Conservation (phyloP, 2,888 invertebrate species). For the Alitta virens region DNA sequence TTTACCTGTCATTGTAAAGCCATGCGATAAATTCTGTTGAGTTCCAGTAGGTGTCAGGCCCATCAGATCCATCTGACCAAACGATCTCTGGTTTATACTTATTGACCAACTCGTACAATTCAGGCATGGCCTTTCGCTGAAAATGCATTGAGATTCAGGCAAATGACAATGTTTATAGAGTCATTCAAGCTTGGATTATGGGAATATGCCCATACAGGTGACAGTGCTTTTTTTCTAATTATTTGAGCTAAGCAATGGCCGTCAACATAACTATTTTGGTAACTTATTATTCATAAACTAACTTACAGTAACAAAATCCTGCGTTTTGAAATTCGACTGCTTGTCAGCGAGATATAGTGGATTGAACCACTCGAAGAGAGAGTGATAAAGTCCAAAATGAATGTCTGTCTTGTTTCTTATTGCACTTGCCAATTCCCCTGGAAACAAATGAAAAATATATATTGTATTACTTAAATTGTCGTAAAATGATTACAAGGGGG, state of each 20-base stretch:
- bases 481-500: too few species aligned
- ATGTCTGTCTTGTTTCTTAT: conserved; percentile 61
- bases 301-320: conserved; percentile 29
- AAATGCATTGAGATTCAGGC: too few species aligned
- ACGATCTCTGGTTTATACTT: conserved; percentile 50
- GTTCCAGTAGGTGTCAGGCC: conserved; percentile 58
- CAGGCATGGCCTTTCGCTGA: conserved; percentile 58
- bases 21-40: conserved; percentile 56
- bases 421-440: conserved; percentile 63
- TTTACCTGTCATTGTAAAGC: conserved; percentile 57
- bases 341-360: conserved; percentile 49
- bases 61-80: conserved; percentile 70
- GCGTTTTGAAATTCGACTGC: conserved; percentile 28
- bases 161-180: too few species aligned
- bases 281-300: too few species aligned
- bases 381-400: conserved; percentile 59
- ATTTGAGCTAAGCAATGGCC: too few species aligned
- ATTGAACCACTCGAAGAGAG: conserved; percentile 56
- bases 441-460: too few species aligned
- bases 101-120: conserved; percentile 67
- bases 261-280: too few species aligned
- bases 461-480: too few species aligned
- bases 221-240: too few species aligned
- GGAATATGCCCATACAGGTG: too few species aligned
- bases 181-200: too few species aligned